Evolutionary conservation across 2,113 vertebrate genomes (phyloP).

Genomic region (Phylloscopus trochilus): DNA sequence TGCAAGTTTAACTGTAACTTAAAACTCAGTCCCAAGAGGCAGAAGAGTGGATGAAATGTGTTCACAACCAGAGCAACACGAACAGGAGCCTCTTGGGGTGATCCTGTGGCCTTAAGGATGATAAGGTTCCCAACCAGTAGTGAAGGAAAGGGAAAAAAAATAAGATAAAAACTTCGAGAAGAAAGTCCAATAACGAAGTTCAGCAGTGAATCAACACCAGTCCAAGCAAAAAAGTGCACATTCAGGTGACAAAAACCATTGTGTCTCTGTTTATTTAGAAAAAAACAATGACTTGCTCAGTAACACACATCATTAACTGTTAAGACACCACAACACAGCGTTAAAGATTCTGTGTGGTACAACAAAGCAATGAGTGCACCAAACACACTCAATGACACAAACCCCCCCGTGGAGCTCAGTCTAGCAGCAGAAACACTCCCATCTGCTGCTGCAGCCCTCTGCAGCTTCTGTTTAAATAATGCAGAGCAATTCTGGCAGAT

Average conservation of each 20-base stretch:
- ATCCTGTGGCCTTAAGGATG: neutral
- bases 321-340: neutral
- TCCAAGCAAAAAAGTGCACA: neutral
- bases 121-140: neutral
- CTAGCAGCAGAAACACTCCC: neutral
- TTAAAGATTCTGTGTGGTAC: neutral
- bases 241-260: neutral
- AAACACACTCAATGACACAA: neutral
- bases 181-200: neutral
- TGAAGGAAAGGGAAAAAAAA: neutral
- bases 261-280: neutral
- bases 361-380: neutral
- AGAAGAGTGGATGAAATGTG: neutral
- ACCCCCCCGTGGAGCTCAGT: neutral
- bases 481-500: neutral
- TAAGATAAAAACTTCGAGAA: neutral
- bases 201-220: neutral
- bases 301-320: neutral
- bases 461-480: neutral
- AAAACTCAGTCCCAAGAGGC: neutral
- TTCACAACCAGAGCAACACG: neutral
- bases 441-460: constrained; percentile 4
- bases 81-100: neutral
- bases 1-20: neutral
- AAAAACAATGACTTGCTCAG: neutral